A percentile compares a stretch with the other conserved stretches of the same genome.
Evolutionary conservation across 2,113 vertebrate genomes (phyloP).

Genomic region (Rallus limicola): DNA sequence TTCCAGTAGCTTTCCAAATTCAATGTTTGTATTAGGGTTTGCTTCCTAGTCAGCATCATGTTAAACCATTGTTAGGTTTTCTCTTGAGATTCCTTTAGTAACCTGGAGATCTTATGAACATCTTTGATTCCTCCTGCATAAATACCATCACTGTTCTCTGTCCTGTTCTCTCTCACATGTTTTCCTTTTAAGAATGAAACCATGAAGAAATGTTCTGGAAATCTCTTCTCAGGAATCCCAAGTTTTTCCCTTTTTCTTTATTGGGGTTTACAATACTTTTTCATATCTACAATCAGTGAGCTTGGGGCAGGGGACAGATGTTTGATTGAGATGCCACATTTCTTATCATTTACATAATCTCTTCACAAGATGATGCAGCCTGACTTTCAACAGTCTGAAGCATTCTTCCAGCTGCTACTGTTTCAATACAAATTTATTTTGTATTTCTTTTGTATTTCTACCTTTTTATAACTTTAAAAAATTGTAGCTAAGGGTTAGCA

Average conservation of each 20-base stretch:
- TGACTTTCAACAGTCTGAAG: not conserved
- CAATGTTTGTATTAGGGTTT: not conserved
- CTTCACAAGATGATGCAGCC: not conserved
- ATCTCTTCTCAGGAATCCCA: not conserved
- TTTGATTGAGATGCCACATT: not conserved
- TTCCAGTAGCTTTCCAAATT: slow-evolving; percentile 9
- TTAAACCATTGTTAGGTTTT: not conserved
- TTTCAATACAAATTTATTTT: not conserved
- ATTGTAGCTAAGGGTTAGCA: not conserved
- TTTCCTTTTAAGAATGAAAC: not conserved
- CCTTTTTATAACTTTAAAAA: not conserved
- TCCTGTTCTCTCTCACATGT: not conserved
- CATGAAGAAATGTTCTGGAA: not conserved
- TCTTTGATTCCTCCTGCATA: not conserved
- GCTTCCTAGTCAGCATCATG: not conserved
- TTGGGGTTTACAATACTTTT: not conserved
- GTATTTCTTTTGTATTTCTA: not conserved
- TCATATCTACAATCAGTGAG: not conserved
- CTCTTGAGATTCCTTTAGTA: not conserved
- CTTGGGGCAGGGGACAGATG: not conserved
- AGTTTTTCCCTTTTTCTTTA: not conserved
- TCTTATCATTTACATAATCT: not conserved
- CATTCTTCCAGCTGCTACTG: not conserved
- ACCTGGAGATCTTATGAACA: not conserved
- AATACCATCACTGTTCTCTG: not conserved